phyloP scores from a whole-genome alignment of 2,797 vertebrate species.

The Discoglossus pictus region DNA sequence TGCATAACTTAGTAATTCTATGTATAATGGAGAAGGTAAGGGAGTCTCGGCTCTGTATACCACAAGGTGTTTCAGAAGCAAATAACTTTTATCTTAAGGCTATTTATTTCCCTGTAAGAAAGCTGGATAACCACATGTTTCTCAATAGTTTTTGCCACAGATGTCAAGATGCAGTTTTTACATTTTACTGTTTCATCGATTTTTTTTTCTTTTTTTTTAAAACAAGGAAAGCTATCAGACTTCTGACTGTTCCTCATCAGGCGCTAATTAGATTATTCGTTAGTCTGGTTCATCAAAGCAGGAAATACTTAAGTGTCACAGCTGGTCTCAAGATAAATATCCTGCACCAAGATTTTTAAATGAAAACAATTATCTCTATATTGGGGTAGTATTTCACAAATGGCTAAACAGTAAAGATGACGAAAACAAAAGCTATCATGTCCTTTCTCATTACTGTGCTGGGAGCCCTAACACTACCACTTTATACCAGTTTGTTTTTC shows the following conservation, averaged over 20 bases:
- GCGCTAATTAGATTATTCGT: slow-evolving; percentile 68
- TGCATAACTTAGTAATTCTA: slow-evolving; percentile 27
- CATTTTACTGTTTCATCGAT: slow-evolving; percentile 47
- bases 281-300: slow-evolving; percentile 67
- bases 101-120: not conserved
- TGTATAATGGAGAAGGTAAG: slow-evolving; percentile 13
- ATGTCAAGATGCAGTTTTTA: slow-evolving; percentile 43
- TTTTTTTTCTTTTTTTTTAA: slow-evolving; percentile 51
- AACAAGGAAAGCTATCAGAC: slow-evolving; percentile 54
- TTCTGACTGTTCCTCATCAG: slow-evolving; percentile 64
- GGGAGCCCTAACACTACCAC: slow-evolving; percentile 48
- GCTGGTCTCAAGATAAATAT: slow-evolving; percentile 63
- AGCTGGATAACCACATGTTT: not conserved
- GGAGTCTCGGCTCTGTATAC: slow-evolving; percentile 7
- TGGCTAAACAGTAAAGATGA: slow-evolving; percentile 57
- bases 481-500: slow-evolving; percentile 52
- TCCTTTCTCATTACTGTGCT: slow-evolving; percentile 48
- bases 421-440: slow-evolving; percentile 51
- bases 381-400: slow-evolving; percentile 61
- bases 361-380: slow-evolving; percentile 62
- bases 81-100: slow-evolving; percentile 2
- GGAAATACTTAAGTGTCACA: slow-evolving; percentile 67
- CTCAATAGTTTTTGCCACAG: slow-evolving; percentile 29
- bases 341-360: slow-evolving; percentile 62
- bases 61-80: not conserved